Base-by-base conservation (phyloP, 2,888 invertebrate species). In the Aproaerema taeniolella region DNA sequence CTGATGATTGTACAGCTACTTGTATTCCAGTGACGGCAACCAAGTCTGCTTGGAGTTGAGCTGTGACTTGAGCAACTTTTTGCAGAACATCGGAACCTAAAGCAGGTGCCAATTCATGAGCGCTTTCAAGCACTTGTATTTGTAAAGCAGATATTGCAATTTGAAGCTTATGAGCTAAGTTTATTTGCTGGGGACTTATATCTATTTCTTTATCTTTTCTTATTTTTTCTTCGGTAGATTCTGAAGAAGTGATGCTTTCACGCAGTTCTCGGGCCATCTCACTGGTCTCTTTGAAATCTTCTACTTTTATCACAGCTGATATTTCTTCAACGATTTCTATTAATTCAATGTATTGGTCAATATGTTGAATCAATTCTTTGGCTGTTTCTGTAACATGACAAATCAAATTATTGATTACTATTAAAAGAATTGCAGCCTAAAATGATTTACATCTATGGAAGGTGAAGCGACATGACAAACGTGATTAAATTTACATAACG, bases 251-350 rank as follows among this genome's bases (percentile, higher is more conserved):
- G 12, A 78, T 52, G 41, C 52, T 68, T 43, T 73, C 63, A 16
- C 62, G 64, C 31, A 81, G 50, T 42, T 79, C 67, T 46, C 58
- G 63, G 1, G 75, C 79, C 37, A 73, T 61, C 20, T 64, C 50
- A 17, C 67, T 57, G 0, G 73, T 59, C 43, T 77, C 63, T 45
- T 68, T 61, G 1, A 75, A 49, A 28, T 74, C 56, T 29, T 76
- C 67, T 24, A 71, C 48, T 39, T 67, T 66, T 28, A 76, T 59
- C 4, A 69, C 42, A 25, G 69, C 65, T 8, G 69, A 67, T 41
- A 71, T 61, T 64, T 78, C 76, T 58, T 76, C 72, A n/a, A 77
- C 61, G 24, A 67, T 67, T 62, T 79, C 73, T 38, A 75, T 64
- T 5, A 76, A 47, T 49, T 80, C 72, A 42, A 80, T 72, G 37